These are phyloP conservation scores for Donacobius atricapilla DNA, from an alignment of 2,113 vertebrate genomes.

Conservation along the genomic window DNA sequence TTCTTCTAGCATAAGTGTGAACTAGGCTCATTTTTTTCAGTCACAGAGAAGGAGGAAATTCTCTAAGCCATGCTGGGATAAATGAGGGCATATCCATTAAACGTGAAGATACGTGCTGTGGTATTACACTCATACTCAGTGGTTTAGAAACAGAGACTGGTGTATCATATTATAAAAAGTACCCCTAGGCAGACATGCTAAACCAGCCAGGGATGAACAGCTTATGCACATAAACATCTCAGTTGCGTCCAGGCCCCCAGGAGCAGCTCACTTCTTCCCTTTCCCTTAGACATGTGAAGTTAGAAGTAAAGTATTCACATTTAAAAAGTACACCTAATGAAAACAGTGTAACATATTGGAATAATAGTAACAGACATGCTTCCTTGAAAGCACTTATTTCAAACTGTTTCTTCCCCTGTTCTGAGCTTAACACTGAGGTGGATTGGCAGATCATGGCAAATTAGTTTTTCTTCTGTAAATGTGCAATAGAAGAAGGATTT, in stretches of 20 bases:
- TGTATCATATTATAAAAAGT: not conserved
- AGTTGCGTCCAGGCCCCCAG: not conserved
- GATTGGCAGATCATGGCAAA: not conserved
- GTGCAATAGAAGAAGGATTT: not conserved
- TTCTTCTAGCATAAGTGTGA: constrained; percentile 16
- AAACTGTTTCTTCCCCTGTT: not conserved
- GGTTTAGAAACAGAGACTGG: not conserved
- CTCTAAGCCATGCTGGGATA: constrained; percentile 8
- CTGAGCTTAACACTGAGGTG: not conserved
- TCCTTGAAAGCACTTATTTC: not conserved
- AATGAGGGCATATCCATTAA: not conserved
- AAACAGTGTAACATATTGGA: not conserved
- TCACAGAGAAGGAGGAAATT: not conserved
- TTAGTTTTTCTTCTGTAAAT: not conserved
- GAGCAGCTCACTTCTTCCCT: not conserved
- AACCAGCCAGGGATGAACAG: not conserved
- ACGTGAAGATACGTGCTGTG: not conserved
- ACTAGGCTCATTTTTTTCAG: constrained; percentile 17
- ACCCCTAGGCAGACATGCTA: not conserved
- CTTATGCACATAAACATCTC: not conserved
- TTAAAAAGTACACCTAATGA: not conserved
- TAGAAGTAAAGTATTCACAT: not conserved
- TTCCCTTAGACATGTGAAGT: not conserved
- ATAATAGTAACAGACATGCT: not conserved
- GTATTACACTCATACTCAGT: not conserved